A percentile compares a stretch with the other conserved stretches of the same genome.
phyloP scores from a whole-genome alignment of 2,797 vertebrate species.

The Cirrhinus mrigala region DNA sequence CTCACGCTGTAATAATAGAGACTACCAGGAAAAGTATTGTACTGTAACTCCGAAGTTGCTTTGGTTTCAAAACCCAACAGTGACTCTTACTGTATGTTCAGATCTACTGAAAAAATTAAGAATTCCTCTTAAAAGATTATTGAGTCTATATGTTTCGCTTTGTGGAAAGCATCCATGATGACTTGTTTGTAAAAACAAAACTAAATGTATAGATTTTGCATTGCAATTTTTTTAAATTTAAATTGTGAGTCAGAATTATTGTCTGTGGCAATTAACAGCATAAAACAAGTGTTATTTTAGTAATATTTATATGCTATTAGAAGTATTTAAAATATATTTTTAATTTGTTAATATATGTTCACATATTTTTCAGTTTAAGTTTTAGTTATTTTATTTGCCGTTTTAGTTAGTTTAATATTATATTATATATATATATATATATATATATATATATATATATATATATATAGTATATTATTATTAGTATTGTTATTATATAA shows the following conservation, averaged over 20 bases:
- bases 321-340: neutral
- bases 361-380: neutral
- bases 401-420: neutral
- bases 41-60: slow-evolving; percentile 27
- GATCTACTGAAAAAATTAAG: neutral
- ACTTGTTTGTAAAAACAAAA: neutral
- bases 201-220: too few relatives aligned
- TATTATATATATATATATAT: too few relatives aligned
- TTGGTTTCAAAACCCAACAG: slow-evolving; percentile 10
- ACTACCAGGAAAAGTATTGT: slow-evolving; percentile 15
- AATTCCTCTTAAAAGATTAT: neutral
- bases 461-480: too few relatives aligned
- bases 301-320: neutral
- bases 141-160: neutral
- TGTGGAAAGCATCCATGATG: neutral
- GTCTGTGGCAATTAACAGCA: neutral
- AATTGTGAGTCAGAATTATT: neutral
- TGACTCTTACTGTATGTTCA: neutral
- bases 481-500: too few relatives aligned
- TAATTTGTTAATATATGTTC: neutral
- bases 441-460: too few relatives aligned
- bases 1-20: neutral
- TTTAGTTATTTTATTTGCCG: neutral
- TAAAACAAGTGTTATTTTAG: neutral
- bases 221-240: neutral